phyloP scores from a whole-genome alignment of 2,113 vertebrate species.

The Phocoena sinus region DNA sequence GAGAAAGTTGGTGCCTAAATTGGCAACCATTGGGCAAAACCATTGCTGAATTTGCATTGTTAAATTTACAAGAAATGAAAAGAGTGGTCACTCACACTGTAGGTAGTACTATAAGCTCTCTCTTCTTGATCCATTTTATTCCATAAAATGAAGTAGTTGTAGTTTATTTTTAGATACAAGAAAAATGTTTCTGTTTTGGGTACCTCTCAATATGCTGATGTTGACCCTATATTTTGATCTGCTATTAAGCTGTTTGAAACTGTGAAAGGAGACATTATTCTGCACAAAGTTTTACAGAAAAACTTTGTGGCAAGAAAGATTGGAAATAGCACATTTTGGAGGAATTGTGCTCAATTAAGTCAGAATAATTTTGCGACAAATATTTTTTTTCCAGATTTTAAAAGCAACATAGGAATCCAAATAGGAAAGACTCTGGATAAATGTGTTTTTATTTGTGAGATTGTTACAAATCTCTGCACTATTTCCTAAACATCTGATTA shows the following conservation, averaged over 20 bases:
- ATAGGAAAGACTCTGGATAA: not conserved
- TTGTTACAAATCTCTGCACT: not conserved
- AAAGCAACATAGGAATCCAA: not conserved
- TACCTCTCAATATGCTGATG: conserved; percentile 64
- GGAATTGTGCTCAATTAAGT: not conserved
- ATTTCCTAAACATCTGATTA: not conserved
- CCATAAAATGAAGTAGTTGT: conserved; percentile 47
- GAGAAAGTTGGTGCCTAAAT: conserved; percentile 76
- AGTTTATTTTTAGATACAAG: conserved; percentile 64
- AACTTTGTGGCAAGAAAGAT: conserved; percentile 32
- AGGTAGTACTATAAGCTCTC: conserved; percentile 48
- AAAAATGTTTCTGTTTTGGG: conserved; percentile 70
- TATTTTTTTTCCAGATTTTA: not conserved
- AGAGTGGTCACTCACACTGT: conserved; percentile 39
- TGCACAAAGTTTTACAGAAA: conserved; percentile 50
- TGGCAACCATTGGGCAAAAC: conserved; percentile 73
- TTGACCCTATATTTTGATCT: conserved; percentile 54
- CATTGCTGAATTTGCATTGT: conserved; percentile 79
- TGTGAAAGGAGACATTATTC: conserved; percentile 52
- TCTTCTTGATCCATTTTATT: conserved; percentile 59
- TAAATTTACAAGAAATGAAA: conserved; percentile 71
- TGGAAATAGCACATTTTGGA: not conserved
- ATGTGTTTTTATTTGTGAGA: not conserved
- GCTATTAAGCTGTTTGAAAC: conserved; percentile 31
- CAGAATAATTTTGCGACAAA: not conserved